A percentile compares a stretch with the other conserved stretches of the same genome.
phyloP scores from a whole-genome alignment of 2,797 vertebrate genomes.

The Psittacula echo region DNA sequence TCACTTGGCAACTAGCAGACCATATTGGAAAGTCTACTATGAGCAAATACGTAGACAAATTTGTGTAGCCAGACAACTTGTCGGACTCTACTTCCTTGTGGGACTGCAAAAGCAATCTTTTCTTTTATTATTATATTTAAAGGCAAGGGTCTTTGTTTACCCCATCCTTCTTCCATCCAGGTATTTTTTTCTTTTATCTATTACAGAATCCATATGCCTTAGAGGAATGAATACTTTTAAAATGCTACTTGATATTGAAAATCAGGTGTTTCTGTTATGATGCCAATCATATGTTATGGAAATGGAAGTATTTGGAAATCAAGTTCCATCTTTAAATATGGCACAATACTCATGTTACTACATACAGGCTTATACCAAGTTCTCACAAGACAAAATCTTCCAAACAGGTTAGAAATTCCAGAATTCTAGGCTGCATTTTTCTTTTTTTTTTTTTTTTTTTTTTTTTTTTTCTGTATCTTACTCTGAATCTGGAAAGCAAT shows the following conservation, averaged over 20 bases:
- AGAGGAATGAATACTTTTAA: background rate
- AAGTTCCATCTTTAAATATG: background rate
- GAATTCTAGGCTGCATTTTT: background rate
- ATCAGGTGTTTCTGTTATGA: background rate
- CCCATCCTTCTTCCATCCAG: background rate
- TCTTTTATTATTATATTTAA: background rate
- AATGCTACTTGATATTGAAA: background rate
- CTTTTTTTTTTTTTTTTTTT: background rate
- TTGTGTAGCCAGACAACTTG: background rate
- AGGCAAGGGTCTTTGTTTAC: background rate
- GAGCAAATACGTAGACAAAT: background rate
- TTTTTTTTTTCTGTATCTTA: background rate
- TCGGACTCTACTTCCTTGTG: background rate
- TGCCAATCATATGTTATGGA: background rate
- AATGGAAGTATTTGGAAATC: background rate
- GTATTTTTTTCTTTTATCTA: background rate
- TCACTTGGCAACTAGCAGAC: background rate
- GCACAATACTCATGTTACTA: background rate
- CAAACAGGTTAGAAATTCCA: background rate
- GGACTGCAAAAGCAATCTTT: too few species aligned
- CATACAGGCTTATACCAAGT: background rate
- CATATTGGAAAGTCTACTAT: background rate
- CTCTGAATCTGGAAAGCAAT: background rate
- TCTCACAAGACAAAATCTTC: background rate
- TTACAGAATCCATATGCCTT: background rate